Evolutionary conservation across 2,888 invertebrate species (phyloP), one percentile per base, ranked within the genome.

Genomic region (Pollenia amentaria): DNA sequence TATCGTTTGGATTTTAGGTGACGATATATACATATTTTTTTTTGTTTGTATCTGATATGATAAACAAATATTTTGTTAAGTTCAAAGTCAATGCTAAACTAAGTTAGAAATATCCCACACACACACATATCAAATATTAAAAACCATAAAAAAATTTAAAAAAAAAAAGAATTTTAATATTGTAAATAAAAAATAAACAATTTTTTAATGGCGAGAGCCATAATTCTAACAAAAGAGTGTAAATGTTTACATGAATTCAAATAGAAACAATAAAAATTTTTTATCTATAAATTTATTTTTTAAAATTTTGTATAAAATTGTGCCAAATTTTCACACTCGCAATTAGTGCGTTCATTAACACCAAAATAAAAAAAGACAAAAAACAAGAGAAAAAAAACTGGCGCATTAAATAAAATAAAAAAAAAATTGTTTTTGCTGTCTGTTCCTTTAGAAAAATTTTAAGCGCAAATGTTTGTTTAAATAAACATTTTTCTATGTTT

Each of bases 291-390:
- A 42, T 42, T 62, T 60, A 9, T 29, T 29, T 29, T 29, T 6
- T 6, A 29, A 4, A 29, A 29, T 29, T 29, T 29, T 0, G 2
- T 10, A 55, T 18, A 55, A 55, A 14, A 3, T 57, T 57, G 29
- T 64, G 64, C 44, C 53, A 62, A 75, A 51, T 51, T 29, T 62
- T 62, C 65, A 55, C 38, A 67, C 55, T 6, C 4, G 6, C 29
- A 55, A 44, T 55, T 53, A 42, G 77, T 77, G 77, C 65, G 65
- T 65, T 77, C 65, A 77, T 77, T 77, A 67, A 55, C 65, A 65
- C 44, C 12, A 51, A 64, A 2, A 42, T n/a, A n/a, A n/a, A n/a
- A 11, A n/a, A 3, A 42, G 12, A 42, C 18, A 44, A 12, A 44
- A 55, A 55, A 55, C 8, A 29, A 6, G 29, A 29, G 3, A 46